A percentile compares a stretch with the other conserved stretches of the same genome.
phyloP scores from a whole-genome alignment of 1,140 invertebrate species.

The Diploscapter pachys region DNA sequence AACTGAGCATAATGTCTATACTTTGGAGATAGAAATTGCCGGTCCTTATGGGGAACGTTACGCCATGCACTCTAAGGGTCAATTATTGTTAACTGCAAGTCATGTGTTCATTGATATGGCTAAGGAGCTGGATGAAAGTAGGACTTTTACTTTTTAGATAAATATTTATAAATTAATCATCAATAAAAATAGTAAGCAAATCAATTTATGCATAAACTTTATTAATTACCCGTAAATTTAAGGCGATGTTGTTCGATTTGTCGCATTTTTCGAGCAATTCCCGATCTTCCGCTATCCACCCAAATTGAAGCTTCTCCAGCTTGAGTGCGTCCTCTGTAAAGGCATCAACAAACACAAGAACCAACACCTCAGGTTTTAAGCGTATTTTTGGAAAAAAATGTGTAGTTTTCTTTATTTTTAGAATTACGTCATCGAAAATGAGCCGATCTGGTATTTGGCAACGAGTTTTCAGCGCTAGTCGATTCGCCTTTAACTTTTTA shows the following conservation, averaged over 20 bases:
- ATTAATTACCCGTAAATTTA: neutral
- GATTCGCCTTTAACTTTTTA: slow-evolving; percentile 53
- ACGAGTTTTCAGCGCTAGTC: slow-evolving; percentile 49
- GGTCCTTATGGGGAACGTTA: slow-evolving; percentile 50
- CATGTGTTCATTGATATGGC: slow-evolving; percentile 46
- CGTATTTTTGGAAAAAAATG: slow-evolving; percentile 7
- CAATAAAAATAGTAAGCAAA: no score
- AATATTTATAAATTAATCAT: no score
- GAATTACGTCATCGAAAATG: slow-evolving; percentile 46
- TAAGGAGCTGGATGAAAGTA: slow-evolving; percentile 44
- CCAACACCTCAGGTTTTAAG: slow-evolving; percentile 37
- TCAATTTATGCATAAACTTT: no score
- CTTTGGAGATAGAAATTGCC: slow-evolving; percentile 49
- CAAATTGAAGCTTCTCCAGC: slow-evolving; percentile 45
- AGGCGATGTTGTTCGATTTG: slow-evolving; percentile 51
- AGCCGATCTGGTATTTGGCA: slow-evolving; percentile 41
- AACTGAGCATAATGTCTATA: slow-evolving; percentile 51
- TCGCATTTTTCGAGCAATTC: slow-evolving; percentile 52
- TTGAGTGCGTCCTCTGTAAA: slow-evolving; percentile 47
- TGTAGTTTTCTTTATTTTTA: slow-evolving; percentile 25
- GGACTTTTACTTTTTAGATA: no score
- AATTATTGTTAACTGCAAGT: slow-evolving; percentile 43
- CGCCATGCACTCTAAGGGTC: slow-evolving; percentile 48
- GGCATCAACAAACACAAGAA: no score
- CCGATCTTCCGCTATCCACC: slow-evolving; percentile 52